phyloP scores from a whole-genome alignment of 2,113 vertebrate genomes.

The Centropristis striata region DNA sequence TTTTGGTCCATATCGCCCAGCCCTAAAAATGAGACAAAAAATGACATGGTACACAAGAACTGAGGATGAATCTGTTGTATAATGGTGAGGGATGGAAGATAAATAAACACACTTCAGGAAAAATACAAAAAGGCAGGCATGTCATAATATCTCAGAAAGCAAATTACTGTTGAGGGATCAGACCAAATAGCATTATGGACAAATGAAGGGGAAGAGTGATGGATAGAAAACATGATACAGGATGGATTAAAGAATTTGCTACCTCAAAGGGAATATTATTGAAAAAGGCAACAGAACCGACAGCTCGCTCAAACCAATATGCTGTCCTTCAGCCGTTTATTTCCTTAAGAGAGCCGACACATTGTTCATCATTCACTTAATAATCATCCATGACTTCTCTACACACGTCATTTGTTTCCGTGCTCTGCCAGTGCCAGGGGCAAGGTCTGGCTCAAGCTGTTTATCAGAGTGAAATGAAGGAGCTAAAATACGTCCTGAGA shows the following conservation, averaged over 20 bases:
- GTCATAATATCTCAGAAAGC: neutral
- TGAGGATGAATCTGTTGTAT: neutral
- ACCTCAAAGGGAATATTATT: slow-evolving; percentile 6
- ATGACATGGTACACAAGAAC: neutral
- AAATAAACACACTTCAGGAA: neutral
- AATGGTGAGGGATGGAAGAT: neutral
- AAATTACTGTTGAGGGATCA: neutral
- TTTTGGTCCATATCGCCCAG: too few relatives aligned
- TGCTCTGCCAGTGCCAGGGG: slow-evolving; percentile 20
- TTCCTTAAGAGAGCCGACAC: neutral
- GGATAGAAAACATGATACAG: neutral
- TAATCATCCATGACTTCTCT: slow-evolving; percentile 36
- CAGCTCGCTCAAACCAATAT: neutral
- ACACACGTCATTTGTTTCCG: slow-evolving; percentile 47
- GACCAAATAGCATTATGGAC: neutral
- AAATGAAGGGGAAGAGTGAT: neutral
- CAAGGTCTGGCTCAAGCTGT: slow-evolving; percentile 54
- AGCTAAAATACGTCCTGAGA: slow-evolving; percentile 39
- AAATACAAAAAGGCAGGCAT: neutral
- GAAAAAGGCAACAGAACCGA: neutral
- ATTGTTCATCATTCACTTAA: slow-evolving; percentile 47
- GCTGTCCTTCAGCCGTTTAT: slow-evolving; percentile 12
- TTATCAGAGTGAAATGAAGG: slow-evolving; percentile 43
- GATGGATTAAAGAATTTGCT: neutral
- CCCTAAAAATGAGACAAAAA: too few relatives aligned